A percentile compares a stretch with the other conserved stretches of the same genome.
Conservation (phyloP, 2,797 vertebrate genomes). For the Characodon lateralis region DNA sequence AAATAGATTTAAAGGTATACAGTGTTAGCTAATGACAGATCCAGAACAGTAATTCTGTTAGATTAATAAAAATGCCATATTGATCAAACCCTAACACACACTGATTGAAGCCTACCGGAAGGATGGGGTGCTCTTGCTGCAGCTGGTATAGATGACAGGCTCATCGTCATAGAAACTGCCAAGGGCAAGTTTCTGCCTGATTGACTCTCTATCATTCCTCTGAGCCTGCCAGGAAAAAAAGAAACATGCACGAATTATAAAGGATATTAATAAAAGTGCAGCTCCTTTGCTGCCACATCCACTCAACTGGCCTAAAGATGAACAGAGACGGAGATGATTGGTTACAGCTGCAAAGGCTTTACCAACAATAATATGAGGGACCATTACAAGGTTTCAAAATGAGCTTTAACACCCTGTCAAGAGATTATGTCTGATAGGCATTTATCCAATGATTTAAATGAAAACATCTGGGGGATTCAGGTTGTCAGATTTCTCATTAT, state of each 20-base stretch:
- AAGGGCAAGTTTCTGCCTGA: constrained; percentile 97
- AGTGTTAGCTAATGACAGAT: constrained; percentile 4
- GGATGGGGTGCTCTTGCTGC: constrained; percentile 91
- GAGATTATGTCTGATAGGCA: neutral
- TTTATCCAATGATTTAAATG: neutral
- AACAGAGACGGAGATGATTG: neutral
- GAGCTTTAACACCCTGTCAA: neutral
- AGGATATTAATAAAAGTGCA: constrained; percentile 23
- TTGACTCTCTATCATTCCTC: constrained; percentile 97
- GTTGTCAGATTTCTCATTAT: neutral
- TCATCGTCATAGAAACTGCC: constrained; percentile 99
- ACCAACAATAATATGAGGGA: neutral
- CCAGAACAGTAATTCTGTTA: constrained; percentile 16
- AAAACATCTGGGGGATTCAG: neutral
- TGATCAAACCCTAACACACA: constrained; percentile 48
- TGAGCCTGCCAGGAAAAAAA: constrained; percentile 84
- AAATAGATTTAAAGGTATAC: constrained; percentile 13
- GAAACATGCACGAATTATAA: constrained; percentile 23
- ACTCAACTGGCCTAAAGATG: neutral
- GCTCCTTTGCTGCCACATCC: neutral
- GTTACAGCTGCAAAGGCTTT: neutral
- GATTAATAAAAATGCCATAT: constrained; percentile 29
- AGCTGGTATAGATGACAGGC: constrained; percentile 94
- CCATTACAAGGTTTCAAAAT: neutral
- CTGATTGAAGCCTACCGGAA: constrained; percentile 84